Percentiles rank a stretch among this genome's conserved stretches.
Conservation (phyloP, 2,113 vertebrate species). For the Neogale vison region DNA sequence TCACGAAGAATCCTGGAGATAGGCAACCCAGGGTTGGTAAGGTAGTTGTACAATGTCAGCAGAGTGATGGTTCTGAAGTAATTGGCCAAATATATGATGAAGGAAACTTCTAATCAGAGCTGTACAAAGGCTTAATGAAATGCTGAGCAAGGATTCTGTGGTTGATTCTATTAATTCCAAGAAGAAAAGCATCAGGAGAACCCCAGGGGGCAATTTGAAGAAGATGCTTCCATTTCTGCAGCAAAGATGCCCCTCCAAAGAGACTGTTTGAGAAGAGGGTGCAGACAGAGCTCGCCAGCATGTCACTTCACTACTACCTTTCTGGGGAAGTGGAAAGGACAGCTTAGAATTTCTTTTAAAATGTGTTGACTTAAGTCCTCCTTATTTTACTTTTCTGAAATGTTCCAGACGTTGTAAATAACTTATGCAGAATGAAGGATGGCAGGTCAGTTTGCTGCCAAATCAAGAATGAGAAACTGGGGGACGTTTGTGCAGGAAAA, state of each 20-base stretch:
- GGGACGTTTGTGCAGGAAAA: constrained; percentile 26
- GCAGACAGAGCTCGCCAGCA: neutral
- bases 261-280: neutral
- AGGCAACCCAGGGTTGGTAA: neutral
- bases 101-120: constrained; percentile 40
- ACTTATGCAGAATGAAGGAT: neutral
- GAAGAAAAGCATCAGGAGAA: neutral
- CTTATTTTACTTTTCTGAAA: constrained; percentile 27
- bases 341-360: constrained; percentile 46
- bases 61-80: neutral
- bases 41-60: neutral
- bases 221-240: neutral
- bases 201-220: neutral
- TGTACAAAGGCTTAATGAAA: neutral
- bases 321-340: neutral
- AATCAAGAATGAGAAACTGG: neutral
- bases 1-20: neutral
- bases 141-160: neutral
- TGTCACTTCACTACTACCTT: neutral
- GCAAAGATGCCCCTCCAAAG: neutral
- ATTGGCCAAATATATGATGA: constrained; percentile 2
- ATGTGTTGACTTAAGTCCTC: constrained; percentile 18
- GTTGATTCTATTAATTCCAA: neutral
- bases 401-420: neutral
- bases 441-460: constrained; percentile 28